Evolutionary conservation across 2,888 invertebrate species (phyloP).

Genomic region (Rosalia funebris): DNA sequence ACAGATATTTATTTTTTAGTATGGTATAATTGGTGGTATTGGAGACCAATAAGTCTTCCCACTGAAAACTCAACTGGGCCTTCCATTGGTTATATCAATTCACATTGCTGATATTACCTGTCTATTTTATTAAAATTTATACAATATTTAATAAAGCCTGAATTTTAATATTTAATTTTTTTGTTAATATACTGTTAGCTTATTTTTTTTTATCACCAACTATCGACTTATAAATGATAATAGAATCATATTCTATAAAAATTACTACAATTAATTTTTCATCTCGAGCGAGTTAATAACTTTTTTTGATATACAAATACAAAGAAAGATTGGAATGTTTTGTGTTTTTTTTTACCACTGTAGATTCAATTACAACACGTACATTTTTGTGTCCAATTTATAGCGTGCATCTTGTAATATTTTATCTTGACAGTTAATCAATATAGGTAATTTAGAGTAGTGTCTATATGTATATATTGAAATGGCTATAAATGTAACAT

Average conservation of each 20-base stretch:
- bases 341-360: too few species aligned
- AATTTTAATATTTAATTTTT: too few species aligned
- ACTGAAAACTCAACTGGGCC: constrained; percentile 69
- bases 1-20: too few species aligned
- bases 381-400: neutral
- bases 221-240: neutral
- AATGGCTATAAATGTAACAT: too few species aligned
- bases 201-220: neutral
- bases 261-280: neutral
- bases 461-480: too few species aligned
- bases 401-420: neutral
- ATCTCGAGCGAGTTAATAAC: too few species aligned
- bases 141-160: neutral
- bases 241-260: neutral
- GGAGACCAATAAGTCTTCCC: constrained; percentile 76
- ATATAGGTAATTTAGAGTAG: too few species aligned
- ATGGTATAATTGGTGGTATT: constrained; percentile 88
- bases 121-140: neutral
- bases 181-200: too few species aligned
- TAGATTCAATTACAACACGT: too few species aligned
- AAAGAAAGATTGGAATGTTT: too few species aligned
- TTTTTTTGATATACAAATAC: too few species aligned
- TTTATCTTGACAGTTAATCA: neutral
- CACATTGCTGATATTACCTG: constrained; percentile 71
- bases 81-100: constrained; percentile 76